Evolutionary conservation across 2,888 invertebrate species (phyloP), one percentile per base, ranked within the genome.

Genomic region (Calliphora vomitoria): DNA sequence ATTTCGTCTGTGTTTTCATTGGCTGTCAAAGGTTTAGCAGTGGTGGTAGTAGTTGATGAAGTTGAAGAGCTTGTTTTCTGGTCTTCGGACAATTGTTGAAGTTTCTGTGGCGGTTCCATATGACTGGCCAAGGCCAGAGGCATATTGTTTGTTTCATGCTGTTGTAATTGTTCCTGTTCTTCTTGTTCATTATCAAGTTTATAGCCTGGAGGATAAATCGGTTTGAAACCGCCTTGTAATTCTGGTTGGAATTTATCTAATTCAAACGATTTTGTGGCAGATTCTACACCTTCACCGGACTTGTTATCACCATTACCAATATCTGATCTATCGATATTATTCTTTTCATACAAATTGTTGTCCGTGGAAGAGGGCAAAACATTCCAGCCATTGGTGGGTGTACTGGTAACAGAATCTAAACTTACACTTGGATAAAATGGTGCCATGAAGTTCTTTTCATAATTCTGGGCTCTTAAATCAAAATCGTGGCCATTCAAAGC

Each of bases 401-500:
- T 91, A 35, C 95, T 94, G 18, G 94, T 94, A 0, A 95, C 94
- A 0, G 90, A 90, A 85, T 95, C 95, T 1, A 95, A 93, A 82
- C 95, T 96, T 0, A 95, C 94, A 89, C 96, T 96, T 0, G 96
- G 96, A 66, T 96, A 95, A 90, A 96, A 96, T 0, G 96, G 96
- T 0, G 96, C 96, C 94, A 96, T 95, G 89, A 96, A 96, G 87
- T 95, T 95, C 86, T 95, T 89, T 84, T 94, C 93, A 71, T 91
- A 93, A 78, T 93, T 92, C 68, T 94, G 93, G 0, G 92, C 93
- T 8, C 93, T 91, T n/a, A 92, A 88, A 87, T 93, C 93, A 10
- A 92, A 90, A 50, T 94, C 93, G 58, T 91, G 90, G 6, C 90
- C 91, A 75, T 90, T 92, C 0, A 92, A 80, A 4, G 90, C 88